These are phyloP conservation scores for Crotalus viridis DNA, from an alignment of 2,113 vertebrate genomes.

Conservation along the genomic window DNA sequence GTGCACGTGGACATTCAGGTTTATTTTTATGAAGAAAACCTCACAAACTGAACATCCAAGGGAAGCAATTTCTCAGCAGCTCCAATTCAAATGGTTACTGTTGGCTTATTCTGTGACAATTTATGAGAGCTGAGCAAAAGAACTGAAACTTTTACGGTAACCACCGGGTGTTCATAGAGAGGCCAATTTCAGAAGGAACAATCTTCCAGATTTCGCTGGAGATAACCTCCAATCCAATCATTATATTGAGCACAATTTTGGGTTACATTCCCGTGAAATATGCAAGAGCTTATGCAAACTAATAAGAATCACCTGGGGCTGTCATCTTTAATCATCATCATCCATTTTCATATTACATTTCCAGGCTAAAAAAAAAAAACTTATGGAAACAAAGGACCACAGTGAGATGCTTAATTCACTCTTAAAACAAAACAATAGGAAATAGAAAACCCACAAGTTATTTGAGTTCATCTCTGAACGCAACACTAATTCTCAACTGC, in stretches of 20 bases:
- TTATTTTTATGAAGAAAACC: background rate
- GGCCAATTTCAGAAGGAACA: background rate
- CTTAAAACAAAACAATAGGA: background rate
- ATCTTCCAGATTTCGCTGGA: background rate
- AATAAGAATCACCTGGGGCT: constrained; percentile 17
- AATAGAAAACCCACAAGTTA: background rate
- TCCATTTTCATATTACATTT: constrained; percentile 22
- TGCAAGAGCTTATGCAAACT: background rate
- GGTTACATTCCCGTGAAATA: background rate
- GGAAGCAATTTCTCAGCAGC: background rate
- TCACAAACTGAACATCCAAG: background rate
- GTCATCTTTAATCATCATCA: constrained; percentile 41
- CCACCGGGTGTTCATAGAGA: background rate
- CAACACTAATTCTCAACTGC: background rate
- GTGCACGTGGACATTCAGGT: background rate
- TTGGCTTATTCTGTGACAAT: background rate
- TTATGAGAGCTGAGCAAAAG: background rate
- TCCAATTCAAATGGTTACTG: background rate
- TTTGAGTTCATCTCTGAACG: background rate
- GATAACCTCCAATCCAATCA: background rate
- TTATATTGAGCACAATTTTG: background rate
- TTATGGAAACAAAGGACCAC: background rate
- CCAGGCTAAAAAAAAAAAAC: constrained; percentile 4
- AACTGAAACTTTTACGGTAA: background rate
- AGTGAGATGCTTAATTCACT: background rate